Percentiles rank a stretch among this genome's conserved stretches.
phyloP scores from a whole-genome alignment of 2,888 invertebrate species.

The Scotopteryx bipunctaria region DNA sequence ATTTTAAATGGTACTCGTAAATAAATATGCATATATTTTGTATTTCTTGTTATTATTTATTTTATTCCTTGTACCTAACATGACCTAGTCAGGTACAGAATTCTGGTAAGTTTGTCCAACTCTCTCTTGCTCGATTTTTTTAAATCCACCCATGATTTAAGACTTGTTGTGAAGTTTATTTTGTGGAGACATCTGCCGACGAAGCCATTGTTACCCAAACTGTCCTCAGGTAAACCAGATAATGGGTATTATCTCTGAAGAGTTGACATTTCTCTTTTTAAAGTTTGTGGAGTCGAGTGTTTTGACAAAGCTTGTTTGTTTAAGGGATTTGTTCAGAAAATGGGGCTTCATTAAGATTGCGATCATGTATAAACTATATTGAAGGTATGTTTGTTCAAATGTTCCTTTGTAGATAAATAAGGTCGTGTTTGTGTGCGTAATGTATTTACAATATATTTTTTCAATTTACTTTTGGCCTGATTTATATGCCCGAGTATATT shows the following conservation, averaged over 20 bases:
- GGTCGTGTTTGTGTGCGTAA: neutral
- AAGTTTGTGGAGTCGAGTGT: constrained; percentile 73
- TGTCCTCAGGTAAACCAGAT: constrained; percentile 77
- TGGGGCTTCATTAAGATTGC: constrained; percentile 58
- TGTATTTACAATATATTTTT: constrained; percentile 3
- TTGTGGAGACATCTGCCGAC: constrained; percentile 78
- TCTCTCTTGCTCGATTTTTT: constrained; percentile 50
- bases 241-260: constrained; percentile 76
- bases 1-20: too few species aligned
- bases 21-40: too few species aligned
- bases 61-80: too few species aligned
- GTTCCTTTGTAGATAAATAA: neutral
- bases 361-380: constrained; percentile 46
- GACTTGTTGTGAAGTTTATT: constrained; percentile 75
- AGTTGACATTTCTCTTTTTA: constrained; percentile 74
- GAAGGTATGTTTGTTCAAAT: constrained; percentile 14
- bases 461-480: constrained; percentile 10
- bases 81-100: constrained; percentile 5
- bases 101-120: neutral
- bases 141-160: constrained; percentile 67
- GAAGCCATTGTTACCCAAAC: constrained; percentile 64
- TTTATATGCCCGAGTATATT: constrained; percentile 31
- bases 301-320: constrained; percentile 74
- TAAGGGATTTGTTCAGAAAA: constrained; percentile 54
- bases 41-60: too few species aligned